Percentiles rank a stretch among this genome's conserved stretches.
Evolutionary conservation across 2,113 vertebrate species (phyloP).

Genomic region (Carollia perspicillata): DNA sequence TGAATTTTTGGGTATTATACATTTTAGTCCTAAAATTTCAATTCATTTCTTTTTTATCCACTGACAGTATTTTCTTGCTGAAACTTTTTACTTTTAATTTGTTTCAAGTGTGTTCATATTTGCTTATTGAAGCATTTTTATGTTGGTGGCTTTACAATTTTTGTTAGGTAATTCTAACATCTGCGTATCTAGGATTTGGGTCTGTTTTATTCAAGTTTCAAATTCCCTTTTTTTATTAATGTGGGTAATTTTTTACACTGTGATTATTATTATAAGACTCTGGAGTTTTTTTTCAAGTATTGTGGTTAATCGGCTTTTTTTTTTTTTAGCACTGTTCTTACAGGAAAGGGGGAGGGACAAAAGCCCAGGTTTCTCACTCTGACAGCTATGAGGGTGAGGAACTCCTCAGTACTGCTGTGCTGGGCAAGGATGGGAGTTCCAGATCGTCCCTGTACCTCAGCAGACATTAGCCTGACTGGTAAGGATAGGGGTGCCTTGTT

Average conservation of each 20-base stretch:
- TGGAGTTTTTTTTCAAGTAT: not conserved
- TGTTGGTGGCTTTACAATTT: not conserved
- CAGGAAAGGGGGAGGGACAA: not conserved
- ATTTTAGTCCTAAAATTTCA: not conserved
- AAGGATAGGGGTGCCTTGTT: not conserved
- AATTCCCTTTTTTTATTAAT: not conserved
- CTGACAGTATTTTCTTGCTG: not conserved
- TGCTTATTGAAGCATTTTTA: not conserved
- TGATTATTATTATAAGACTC: not conserved
- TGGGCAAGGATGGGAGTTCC: not conserved
- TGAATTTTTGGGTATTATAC: not conserved
- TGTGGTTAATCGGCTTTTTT: not conserved
- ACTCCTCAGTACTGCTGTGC: not conserved
- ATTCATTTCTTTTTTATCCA: not conserved
- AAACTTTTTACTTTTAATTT: not conserved
- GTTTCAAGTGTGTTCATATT: not conserved
- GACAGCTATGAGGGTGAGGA: not conserved
- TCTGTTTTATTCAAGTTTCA: not conserved
- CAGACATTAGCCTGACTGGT: fast-evolving
- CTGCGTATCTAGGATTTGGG: not conserved
- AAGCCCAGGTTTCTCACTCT: not conserved
- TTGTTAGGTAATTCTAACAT: not conserved
- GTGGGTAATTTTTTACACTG: not conserved
- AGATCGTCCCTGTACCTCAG: not conserved
- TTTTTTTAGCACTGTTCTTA: not conserved